These are phyloP conservation scores for Phyllotreta cruciferae DNA, from an alignment of 2,888 invertebrate genomes.

Conservation along the genomic window DNA sequence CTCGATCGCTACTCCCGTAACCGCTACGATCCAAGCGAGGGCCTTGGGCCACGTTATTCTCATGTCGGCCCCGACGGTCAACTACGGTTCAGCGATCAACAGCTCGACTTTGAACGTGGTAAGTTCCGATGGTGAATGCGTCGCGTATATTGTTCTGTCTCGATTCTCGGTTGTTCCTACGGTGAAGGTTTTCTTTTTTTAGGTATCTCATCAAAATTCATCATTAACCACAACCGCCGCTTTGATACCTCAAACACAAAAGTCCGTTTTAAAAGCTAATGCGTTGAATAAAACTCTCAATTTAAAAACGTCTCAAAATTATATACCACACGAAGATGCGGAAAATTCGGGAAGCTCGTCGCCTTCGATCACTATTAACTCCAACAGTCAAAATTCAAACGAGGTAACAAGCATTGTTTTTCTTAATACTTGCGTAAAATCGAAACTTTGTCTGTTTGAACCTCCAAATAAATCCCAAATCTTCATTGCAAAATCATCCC, in stretches of 20 bases:
- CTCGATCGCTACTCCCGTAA: no score
- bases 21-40: no score
- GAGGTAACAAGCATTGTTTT: constrained; percentile 13
- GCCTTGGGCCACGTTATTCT: constrained; percentile 37
- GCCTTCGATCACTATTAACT: neutral
- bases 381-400: constrained; percentile 17
- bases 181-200: constrained; percentile 18
- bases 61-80: constrained; percentile 45
- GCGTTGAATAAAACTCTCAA: constrained; percentile 25
- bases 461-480: neutral
- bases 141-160: neutral
- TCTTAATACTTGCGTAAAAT: constrained; percentile 4
- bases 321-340: constrained; percentile 50
- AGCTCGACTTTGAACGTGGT: constrained; percentile 50
- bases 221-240: constrained; percentile 12
- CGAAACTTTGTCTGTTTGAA: neutral
- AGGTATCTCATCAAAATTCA: constrained; percentile 25
- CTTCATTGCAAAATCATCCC: no score
- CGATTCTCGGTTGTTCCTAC: neutral
- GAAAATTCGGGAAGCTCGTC: neutral
- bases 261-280: constrained; percentile 3
- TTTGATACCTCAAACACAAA: constrained; percentile 14
- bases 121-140: constrained; percentile 48
- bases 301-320: constrained; percentile 51
- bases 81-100: constrained; percentile 39